These are phyloP conservation scores for Sarotherodon lohbergeri DNA, from an alignment of 2,113 vertebrate species.

Conservation along the genomic window DNA sequence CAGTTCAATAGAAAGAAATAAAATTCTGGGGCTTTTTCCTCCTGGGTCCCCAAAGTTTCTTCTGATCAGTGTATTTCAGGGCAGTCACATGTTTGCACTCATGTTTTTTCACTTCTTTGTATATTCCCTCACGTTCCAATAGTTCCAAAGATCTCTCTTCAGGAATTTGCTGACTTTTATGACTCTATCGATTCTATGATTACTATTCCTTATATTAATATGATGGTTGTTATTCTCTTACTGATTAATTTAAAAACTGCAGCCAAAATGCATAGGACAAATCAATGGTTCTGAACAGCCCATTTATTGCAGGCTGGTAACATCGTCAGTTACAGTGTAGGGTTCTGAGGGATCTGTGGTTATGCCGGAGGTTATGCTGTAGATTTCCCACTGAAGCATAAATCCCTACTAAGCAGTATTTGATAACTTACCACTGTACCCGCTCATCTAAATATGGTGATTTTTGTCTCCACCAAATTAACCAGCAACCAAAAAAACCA, in stretches of 20 bases:
- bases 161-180: background rate
- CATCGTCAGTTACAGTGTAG: background rate
- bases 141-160: background rate
- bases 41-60: background rate
- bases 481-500: background rate
- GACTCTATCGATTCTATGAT: rapidly evolving
- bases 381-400: background rate
- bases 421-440: background rate
- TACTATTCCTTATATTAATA: background rate
- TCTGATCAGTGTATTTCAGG: background rate
- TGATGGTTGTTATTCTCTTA: background rate
- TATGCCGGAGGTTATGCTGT: background rate
- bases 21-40: background rate
- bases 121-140: background rate
- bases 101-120: background rate
- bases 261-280: background rate
- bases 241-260: background rate
- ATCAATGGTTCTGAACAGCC: background rate
- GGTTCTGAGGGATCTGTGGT: background rate
- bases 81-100: background rate
- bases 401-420: background rate
- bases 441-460: background rate
- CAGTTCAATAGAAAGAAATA: background rate
- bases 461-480: background rate
- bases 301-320: background rate